Evolutionary conservation across 2,888 invertebrate genomes (phyloP).

Genomic region (Drosophila siamana): DNA sequence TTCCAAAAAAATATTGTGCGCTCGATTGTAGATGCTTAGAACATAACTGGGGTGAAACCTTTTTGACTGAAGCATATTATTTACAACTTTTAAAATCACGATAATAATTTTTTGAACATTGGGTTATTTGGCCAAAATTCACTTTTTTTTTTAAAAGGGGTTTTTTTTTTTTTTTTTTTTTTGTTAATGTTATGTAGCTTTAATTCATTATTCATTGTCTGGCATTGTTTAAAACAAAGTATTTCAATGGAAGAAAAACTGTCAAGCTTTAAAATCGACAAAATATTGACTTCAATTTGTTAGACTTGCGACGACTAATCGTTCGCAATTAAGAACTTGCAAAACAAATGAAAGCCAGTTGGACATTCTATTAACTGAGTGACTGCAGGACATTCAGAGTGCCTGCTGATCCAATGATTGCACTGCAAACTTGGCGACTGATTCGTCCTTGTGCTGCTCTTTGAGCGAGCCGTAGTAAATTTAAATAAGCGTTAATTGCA

Average conservation of each 20-base stretch:
- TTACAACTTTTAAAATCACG: neutral
- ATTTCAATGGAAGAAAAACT: neutral
- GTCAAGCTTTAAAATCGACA: neutral
- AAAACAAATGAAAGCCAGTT: constrained; percentile 26
- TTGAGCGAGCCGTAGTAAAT: constrained; percentile 28
- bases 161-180: too few relatives aligned
- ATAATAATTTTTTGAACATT: too few relatives aligned
- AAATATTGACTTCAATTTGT: neutral
- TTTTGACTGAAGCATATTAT: neutral
- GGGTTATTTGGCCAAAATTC: too few relatives aligned
- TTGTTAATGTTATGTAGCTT: too few relatives aligned
- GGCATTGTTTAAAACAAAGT: too few relatives aligned
- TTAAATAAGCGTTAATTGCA: constrained; percentile 53
- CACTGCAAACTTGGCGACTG: constrained; percentile 14
- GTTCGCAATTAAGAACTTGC: neutral
- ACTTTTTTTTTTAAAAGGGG: too few relatives aligned
- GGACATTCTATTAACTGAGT: constrained; percentile 12
- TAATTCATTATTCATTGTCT: too few relatives aligned
- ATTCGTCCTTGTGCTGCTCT: constrained; percentile 8
- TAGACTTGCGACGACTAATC: neutral
- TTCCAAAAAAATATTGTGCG: neutral
- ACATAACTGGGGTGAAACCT: neutral
- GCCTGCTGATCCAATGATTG: neutral
- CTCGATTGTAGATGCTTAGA: neutral
- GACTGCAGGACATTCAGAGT: constrained; percentile 22